Evolutionary conservation across 2,888 invertebrate genomes (phyloP), one percentile per base, ranked within the genome.

Genomic region (Miltochrista miniata): DNA sequence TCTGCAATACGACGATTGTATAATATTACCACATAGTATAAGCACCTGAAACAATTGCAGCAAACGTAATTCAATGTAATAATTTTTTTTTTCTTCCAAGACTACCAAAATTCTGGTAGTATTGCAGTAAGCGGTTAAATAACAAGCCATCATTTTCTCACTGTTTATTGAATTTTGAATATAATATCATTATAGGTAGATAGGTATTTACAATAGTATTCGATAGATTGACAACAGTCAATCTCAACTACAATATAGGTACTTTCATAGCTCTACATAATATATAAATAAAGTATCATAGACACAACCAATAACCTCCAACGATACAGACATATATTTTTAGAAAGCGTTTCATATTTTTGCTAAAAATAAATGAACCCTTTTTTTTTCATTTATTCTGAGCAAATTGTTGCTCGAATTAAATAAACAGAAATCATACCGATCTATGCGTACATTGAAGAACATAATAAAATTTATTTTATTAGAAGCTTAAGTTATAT

Each of bases 161-260:
- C 67, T 74, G 74, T 87, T 87, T 87, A 87, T 87, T 87, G 81
- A 85, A 83, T 82, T 81, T 77, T 76, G 80, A 83, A 83, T 84
- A 83, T 81, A 82, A 82, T 86, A 78, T 82, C 70, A 72, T 81
- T 76, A 77, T 74, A 76, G 64, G 72, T 85, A 76, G 65, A 72
- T 85, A 81, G 70, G 70, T 87, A 90, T 88, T 83, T 89, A 90
- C 88, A 88, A 80, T 81, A 82, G 74, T 76, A 76, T 79, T 80
- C 71, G 72, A 72, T 77, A 77, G 71, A 24, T 70, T 69, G 61
- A 71, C 76, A 72, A 73, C 81, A 24, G 5, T 24, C 18, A 24
- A 24, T 24, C 61, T 71, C 75, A 72, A 72, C 81, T 83, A 87
- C 79, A 72, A 76, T 81, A 77, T 75, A 24, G 18, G 18, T 24